Conservation (phyloP, 2,888 invertebrate species). For the Diloba caeruleocephala region DNA sequence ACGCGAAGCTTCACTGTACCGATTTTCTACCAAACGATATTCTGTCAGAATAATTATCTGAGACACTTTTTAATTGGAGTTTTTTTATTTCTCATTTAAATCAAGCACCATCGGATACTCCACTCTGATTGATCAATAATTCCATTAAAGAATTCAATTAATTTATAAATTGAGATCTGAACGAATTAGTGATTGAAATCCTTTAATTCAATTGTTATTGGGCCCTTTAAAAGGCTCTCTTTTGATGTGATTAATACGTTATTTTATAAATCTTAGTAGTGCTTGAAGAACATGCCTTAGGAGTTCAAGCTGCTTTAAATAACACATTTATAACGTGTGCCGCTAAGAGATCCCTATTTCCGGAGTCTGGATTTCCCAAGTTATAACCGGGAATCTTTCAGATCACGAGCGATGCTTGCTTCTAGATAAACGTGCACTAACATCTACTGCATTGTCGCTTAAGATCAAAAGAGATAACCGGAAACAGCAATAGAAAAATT, state of each 20-base stretch:
- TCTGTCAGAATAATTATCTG: slow-evolving; percentile 44
- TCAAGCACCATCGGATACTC: slow-evolving; percentile 54
- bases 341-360: too few species aligned
- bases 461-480: too few species aligned
- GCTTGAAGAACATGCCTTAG: too few species aligned
- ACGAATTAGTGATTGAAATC: slow-evolving; percentile 35
- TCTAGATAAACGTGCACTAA: too few species aligned
- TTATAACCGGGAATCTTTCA: too few species aligned
- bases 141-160: slow-evolving; percentile 58
- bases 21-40: slow-evolving; percentile 12
- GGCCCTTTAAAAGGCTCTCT: slow-evolving; percentile 9
- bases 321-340: too few species aligned
- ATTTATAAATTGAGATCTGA: slow-evolving; percentile 47
- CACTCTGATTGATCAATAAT: slow-evolving; percentile 60
- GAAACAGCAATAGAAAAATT: too few species aligned
- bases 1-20: neutral
- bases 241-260: too few species aligned
- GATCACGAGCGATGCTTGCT: too few species aligned
- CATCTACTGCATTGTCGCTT: too few species aligned
- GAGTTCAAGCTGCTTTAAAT: slow-evolving; percentile 39
- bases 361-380: too few species aligned
- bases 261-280: slow-evolving; percentile 30
- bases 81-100: slow-evolving; percentile 59
- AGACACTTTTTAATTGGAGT: slow-evolving; percentile 58
- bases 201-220: slow-evolving; percentile 44